Base-by-base conservation (phyloP, 64 coral and sea anemone genomes). In the Anthopleura sola region DNA sequence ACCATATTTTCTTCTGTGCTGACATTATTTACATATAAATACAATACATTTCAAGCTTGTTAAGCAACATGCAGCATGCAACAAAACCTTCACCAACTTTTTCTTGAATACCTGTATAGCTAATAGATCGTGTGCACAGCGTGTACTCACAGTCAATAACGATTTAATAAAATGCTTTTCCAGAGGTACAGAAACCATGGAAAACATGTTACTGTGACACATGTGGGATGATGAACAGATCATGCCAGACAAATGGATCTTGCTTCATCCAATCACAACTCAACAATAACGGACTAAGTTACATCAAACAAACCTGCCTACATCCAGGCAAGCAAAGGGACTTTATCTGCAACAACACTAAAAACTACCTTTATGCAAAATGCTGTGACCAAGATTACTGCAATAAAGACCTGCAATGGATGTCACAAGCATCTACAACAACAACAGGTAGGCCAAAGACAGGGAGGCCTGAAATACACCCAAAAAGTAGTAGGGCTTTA, bases 381-480 rank as follows among this genome's bases (percentile, higher is more conserved):
- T 86, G 85, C 68, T 86, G 85, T 76, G 85, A 55, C 49, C 69
- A 49, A 29, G 68, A 86, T 49, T 77, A 36, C 23, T 86, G 85
- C 33, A 86, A 86, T 86, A 51, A 75, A 13, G 36, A 54, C 20
- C n/a, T 26, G 55, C 7, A 15, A 32, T 10, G 66, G 26, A 15
- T 33, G 66, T 71, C 26, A 32, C 31, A 34, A 71, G 66, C 9
- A 24, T 26, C 24, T 8, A 64, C 60, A 26, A 64, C 24, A 26
- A 64, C 24, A n/a, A 64, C 60, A 64, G 60, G 60, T 64, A 64
- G 39, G 39, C 2, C 39, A 44, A 2, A 44, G n/a, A n/a, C n/a
- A n/a, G n/a, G n/a, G 39, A 44, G 39, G 2, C 2, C 39, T 44
- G 39, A 2, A 44, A 2, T 17, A 24, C 19, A 12, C 19, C 5